Conservation (phyloP, 2,113 vertebrate genomes). For the Amphiprion ocellaris region DNA sequence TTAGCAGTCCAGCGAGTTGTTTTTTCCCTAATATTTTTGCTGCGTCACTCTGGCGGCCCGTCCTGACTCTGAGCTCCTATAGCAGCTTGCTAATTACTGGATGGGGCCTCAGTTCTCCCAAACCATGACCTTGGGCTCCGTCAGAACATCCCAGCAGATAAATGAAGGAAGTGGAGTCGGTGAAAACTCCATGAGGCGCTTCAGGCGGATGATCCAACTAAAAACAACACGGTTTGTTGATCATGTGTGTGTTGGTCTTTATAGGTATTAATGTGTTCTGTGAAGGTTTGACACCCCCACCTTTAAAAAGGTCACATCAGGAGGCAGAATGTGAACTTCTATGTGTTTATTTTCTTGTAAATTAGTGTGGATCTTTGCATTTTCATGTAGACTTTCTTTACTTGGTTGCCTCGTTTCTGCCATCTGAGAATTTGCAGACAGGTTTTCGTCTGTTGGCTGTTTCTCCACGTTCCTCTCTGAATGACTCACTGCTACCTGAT, state of each 20-base stretch:
- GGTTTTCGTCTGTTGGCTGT: constrained; percentile 4
- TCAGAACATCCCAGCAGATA: constrained; percentile 18
- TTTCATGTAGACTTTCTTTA: neutral
- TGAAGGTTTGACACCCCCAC: neutral
- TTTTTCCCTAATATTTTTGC: constrained; percentile 19
- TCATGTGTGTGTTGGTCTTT: neutral
- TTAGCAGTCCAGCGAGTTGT: neutral
- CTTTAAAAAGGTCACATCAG: too few species aligned
- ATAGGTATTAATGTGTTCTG: constrained; percentile 25
- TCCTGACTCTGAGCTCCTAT: neutral
- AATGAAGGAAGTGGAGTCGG: constrained; percentile 26
- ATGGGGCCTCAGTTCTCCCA: constrained; percentile 13
- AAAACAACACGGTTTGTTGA: constrained; percentile 31
- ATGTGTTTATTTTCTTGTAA: too few species aligned
- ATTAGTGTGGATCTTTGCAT: too few species aligned
- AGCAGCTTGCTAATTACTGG: constrained; percentile 56
- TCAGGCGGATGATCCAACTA: neutral
- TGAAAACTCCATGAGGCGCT: neutral
- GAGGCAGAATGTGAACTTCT: too few species aligned
- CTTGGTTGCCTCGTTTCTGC: neutral
- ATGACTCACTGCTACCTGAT: constrained; percentile 53
- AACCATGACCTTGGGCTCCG: constrained; percentile 19
- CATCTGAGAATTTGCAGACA: neutral
- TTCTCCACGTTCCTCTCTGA: constrained; percentile 31
- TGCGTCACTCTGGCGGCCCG: constrained; percentile 16